These are phyloP conservation scores for Diadema setosum DNA, from an alignment of 35 echinoderm and acorn worm species.

Conservation along the genomic window DNA sequence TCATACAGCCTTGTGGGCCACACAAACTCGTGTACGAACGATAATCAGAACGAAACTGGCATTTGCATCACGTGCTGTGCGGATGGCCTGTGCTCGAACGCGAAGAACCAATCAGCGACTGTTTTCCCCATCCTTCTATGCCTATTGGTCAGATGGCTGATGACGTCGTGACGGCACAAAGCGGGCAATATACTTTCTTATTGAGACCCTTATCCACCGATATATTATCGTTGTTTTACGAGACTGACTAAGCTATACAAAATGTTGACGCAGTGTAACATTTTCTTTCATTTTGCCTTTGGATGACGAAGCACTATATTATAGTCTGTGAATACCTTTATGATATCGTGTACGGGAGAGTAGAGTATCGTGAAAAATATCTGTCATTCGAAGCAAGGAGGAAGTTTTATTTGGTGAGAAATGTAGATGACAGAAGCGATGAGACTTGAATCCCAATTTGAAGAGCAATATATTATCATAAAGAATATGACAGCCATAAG, in stretches of 20 bases:
- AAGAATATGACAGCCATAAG: too few species aligned
- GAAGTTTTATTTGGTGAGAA: too few species aligned
- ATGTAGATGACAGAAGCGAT: too few species aligned
- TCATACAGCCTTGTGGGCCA: neutral
- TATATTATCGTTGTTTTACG: neutral
- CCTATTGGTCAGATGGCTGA: neutral
- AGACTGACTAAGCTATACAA: neutral
- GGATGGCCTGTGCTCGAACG: neutral
- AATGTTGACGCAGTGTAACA: neutral
- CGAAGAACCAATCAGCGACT: neutral
- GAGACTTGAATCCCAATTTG: too few species aligned
- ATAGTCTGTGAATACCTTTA: too few species aligned
- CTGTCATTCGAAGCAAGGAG: too few species aligned
- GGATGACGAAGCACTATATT: too few species aligned
- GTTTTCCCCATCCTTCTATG: neutral
- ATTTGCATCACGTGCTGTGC: neutral
- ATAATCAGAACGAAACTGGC: neutral
- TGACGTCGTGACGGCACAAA: neutral
- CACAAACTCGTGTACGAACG: neutral
- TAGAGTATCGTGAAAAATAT: too few species aligned
- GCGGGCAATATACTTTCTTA: neutral
- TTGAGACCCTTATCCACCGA: neutral
- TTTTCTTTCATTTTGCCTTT: too few species aligned
- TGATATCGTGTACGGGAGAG: too few species aligned
- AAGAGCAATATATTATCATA: too few species aligned